A percentile compares a stretch with the other conserved stretches of the same genome.
These are phyloP conservation scores for Drosophila lowei DNA, from an alignment of 1,140 invertebrate genomes.

Conservation along the genomic window DNA sequence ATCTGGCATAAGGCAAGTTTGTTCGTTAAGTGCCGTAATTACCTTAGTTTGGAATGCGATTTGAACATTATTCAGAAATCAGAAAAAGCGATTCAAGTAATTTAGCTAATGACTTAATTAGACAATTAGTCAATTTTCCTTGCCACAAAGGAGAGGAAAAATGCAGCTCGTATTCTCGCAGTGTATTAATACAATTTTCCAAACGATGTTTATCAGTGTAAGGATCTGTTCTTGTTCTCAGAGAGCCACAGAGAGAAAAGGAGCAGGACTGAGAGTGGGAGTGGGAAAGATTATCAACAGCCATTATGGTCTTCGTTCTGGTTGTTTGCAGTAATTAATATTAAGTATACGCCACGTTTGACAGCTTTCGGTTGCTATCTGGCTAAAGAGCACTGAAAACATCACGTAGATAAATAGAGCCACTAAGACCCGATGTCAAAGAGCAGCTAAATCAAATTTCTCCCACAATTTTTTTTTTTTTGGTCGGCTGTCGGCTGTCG, in stretches of 20 bases:
- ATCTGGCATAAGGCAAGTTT: conserved; percentile 7
- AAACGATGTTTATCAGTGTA: conserved; percentile 27
- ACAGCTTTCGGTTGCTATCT: conserved; percentile 66
- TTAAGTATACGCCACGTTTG: conserved; percentile 78
- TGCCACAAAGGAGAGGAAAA: neutral
- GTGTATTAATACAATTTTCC: conserved; percentile 22
- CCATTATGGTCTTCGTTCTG: conserved; percentile 16
- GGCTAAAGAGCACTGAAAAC: conserved; percentile 44
- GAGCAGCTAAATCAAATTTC: conserved; percentile 70
- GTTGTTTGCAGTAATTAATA: conserved; percentile 70
- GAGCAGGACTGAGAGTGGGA: conserved; percentile 30
- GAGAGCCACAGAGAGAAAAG: conserved; percentile 12
- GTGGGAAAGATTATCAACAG: conserved; percentile 33
- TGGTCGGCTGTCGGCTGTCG: neutral
- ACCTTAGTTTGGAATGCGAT: conserved; percentile 36
- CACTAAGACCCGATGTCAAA: conserved; percentile 50
- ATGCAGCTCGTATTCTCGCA: neutral
- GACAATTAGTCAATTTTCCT: conserved; percentile 35
- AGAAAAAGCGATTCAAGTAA: conserved; percentile 42
- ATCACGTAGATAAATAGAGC: conserved; percentile 65
- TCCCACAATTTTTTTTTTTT: conserved; percentile 9
- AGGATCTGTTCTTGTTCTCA: conserved; percentile 20
- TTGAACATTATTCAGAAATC: conserved; percentile 54
- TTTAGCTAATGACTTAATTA: conserved; percentile 71
- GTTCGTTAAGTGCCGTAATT: conserved; percentile 31